Base-by-base conservation (phyloP, 2,113 vertebrate species). In the Nothoprocta perdicaria region DNA sequence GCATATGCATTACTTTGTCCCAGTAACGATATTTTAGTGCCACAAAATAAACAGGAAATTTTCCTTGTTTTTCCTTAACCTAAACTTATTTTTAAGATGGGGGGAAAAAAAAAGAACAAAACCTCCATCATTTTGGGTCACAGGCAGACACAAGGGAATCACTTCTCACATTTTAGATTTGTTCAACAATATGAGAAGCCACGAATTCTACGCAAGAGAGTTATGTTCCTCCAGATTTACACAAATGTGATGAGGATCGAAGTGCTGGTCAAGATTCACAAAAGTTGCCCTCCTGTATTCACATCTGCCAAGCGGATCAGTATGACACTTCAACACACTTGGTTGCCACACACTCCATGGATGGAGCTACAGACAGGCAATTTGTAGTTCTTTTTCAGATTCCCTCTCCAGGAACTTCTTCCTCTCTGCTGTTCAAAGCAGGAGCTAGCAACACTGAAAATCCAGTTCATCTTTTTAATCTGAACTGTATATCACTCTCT, bases 251-350 rank as follows among this genome's bases (percentile, higher is more conserved):
- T 61, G 14, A 63, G 67, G 38, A 69, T 27, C 67, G 74, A n/a
- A 78, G 13, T 18, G 10, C 50, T 69, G 41, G 50, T 76, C 53
- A 80, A 85, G 58, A 72, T 14, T 48, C 4, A 1, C 29, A 58
- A 23, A 83, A 89, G n/a, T 38, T 77, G 40, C n/a, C 82, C 68
- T 80, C 68, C 57, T 81, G 79, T 65, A 65, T 80, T 75, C 82
- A 65, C 76, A 80, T 75, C 72, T 89, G 89, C 87, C 48, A 31
- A 33, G 31, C 72, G 92, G 81, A 73, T 83, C 75, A 66, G 31
- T 31, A 31, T 2, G 21, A 55, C 17, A n/a, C 61, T 89, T 67
- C 55, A 53, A 31, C 57, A 67, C 58, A 52, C 14, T 24, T 35
- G 43, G 4, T 46, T 81, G 65, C 53, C 46, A 74, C 57, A 10